Evolutionary conservation across 2,888 invertebrate genomes (phyloP).

Genomic region (Mythimna lalbum): DNA sequence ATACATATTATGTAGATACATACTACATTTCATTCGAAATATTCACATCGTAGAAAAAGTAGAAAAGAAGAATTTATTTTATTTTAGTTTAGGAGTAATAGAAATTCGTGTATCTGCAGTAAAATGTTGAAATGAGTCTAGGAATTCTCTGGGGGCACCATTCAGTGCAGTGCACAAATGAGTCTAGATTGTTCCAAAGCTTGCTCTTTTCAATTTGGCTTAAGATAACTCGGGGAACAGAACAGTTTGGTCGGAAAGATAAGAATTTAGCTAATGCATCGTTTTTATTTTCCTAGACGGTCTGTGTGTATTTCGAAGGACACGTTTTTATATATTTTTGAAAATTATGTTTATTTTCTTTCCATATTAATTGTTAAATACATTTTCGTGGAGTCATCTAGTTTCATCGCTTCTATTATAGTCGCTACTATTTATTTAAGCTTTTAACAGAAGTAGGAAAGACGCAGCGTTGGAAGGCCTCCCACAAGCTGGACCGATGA

Average conservation of each 20-base stretch:
- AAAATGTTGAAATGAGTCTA: constrained; percentile 27
- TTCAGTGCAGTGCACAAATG: constrained; percentile 44
- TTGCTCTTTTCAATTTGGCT: constrained; percentile 34
- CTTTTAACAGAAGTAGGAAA: too few relatives aligned
- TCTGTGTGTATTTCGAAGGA: too few relatives aligned
- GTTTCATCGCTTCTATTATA: too few relatives aligned
- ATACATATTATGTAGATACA: too few relatives aligned
- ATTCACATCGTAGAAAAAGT: background rate
- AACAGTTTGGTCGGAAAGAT: constrained; percentile 13
- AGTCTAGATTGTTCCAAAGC: constrained; percentile 13
- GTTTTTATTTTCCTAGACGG: background rate
- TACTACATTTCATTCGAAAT: background rate
- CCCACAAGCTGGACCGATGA: too few relatives aligned
- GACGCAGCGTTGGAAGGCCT: too few relatives aligned
- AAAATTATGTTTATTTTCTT: too few relatives aligned
- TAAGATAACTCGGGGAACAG: constrained; percentile 14
- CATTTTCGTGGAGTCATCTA: too few relatives aligned
- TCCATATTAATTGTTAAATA: too few relatives aligned
- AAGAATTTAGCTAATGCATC: constrained; percentile 19
- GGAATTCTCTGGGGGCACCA: constrained; percentile 10
- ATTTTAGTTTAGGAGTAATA: background rate
- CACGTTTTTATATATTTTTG: background rate
- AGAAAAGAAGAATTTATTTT: background rate
- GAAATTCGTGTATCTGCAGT: background rate
- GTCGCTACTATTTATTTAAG: too few relatives aligned